Evolutionary conservation across 2,888 invertebrate genomes (phyloP).

Genomic region (Yponomeuta cagnagella): DNA sequence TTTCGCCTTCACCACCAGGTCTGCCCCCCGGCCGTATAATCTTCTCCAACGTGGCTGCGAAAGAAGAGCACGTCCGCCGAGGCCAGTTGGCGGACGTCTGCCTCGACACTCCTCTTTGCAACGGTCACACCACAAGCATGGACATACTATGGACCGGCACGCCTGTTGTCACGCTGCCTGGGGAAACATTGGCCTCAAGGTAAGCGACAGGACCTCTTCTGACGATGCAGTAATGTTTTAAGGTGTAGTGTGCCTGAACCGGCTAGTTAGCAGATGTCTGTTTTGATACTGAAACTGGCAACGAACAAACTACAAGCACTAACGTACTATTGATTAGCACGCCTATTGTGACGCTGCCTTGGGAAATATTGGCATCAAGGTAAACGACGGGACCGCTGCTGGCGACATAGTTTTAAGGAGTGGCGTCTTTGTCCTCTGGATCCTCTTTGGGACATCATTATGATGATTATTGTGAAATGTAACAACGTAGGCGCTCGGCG

Average conservation of each 20-base stretch:
- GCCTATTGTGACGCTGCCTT: too few species aligned
- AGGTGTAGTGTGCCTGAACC: not conserved
- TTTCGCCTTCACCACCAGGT: constrained; percentile 44
- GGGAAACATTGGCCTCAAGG: constrained; percentile 86
- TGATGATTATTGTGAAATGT: too few species aligned
- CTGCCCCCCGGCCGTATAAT: constrained; percentile 89
- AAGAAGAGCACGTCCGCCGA: constrained; percentile 98
- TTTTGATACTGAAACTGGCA: too few species aligned
- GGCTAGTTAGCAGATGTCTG: too few species aligned
- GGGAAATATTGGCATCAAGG: too few species aligned
- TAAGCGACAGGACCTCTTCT: constrained; percentile 27
- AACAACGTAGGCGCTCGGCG: too few species aligned
- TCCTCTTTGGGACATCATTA: too few species aligned
- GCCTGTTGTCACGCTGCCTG: constrained; percentile 97
- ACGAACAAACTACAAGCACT: too few species aligned
- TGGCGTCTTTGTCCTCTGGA: too few species aligned
- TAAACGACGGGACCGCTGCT: too few species aligned
- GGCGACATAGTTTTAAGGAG: too few species aligned
- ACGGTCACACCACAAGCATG: constrained; percentile 99
- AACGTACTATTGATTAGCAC: too few species aligned
- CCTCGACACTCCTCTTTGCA: constrained; percentile 98
- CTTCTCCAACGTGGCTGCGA: constrained; percentile 99
- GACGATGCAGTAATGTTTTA: constrained; percentile 9
- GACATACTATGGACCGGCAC: constrained; percentile 99
- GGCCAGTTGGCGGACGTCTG: constrained; percentile 99